Conservation (phyloP, 1,140 invertebrate species). For the roundworm (Caenorhabditis elegans) region WBcel235 BX284606.5:6903501-6904000, state of each 20-base stretch:
- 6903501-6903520: not conserved
- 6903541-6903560: not conserved
- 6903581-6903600: not conserved
- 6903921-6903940: not conserved
- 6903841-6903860: not conserved
- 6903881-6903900: not conserved
- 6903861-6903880: not conserved
- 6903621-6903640: not conserved
- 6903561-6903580: too few relatives aligned
- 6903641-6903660: not conserved
- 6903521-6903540: not conserved
- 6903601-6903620: not conserved
- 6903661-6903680: constrained; percentile 1
- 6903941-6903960: too few relatives aligned
- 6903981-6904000: too few relatives aligned
- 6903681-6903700: constrained; percentile 2
- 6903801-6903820: not conserved
- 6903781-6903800: not conserved
- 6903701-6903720: not conserved
- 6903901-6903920: not conserved
- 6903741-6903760: not conserved
- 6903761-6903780: not conserved
- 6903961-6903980: too few relatives aligned
- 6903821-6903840: constrained; percentile 4
- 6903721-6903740: too few relatives aligned